Conservation (phyloP, 2,888 invertebrate species). For the Dolomedes plantarius region DNA sequence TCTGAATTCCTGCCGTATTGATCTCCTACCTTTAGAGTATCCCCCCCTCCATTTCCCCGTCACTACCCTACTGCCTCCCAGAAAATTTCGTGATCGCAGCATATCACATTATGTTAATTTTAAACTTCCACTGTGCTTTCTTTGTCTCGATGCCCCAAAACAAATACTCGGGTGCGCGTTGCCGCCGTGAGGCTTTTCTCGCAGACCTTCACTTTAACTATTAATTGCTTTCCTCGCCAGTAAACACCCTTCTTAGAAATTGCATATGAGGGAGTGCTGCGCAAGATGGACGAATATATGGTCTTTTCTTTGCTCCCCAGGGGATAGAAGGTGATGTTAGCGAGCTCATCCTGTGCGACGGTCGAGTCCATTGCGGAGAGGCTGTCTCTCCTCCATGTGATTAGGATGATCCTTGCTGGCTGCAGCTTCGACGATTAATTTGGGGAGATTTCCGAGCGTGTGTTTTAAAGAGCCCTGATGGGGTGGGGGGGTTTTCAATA, state of each 20-base stretch:
- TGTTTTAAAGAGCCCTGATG: conserved; percentile 47
- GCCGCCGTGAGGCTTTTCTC: not conserved
- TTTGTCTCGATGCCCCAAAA: not conserved
- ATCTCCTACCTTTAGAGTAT: not conserved
- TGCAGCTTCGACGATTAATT: conserved; percentile 64
- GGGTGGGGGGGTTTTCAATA: conserved; percentile 36
- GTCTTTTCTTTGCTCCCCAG: not conserved
- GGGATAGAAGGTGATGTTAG: not conserved
- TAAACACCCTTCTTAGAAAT: not conserved
- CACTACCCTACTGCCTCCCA: not conserved
- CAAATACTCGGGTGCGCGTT: not conserved
- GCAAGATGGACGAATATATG: not conserved
- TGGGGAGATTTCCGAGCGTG: conserved; percentile 26
- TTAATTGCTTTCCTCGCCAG: conserved; percentile 8
- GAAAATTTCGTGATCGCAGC: not conserved
- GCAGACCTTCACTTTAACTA: not conserved
- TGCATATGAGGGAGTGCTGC: not conserved
- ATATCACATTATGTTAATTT: conserved; percentile 4
- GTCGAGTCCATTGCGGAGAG: conserved; percentile 4
- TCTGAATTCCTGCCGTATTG: not conserved
- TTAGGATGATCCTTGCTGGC: conserved; percentile 43
- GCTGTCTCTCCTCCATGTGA: conserved; percentile 51
- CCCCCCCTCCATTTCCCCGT: not conserved
- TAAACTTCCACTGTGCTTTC: not conserved
- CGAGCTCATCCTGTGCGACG: not conserved